Base-by-base conservation (phyloP, 2,888 invertebrate species). In the Stratiomys singularior region DNA sequence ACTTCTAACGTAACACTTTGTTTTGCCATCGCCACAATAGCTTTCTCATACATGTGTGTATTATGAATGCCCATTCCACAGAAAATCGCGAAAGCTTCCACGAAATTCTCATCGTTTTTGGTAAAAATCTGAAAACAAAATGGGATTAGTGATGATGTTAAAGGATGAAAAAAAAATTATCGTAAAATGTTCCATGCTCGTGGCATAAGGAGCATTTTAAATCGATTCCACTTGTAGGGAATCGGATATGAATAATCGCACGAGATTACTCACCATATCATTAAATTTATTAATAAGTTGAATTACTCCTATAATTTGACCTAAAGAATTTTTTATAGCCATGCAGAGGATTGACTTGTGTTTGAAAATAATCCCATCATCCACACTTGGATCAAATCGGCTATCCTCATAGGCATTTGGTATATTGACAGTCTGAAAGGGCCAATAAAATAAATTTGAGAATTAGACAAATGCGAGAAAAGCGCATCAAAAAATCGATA, bases 21-120 rank as follows among this genome's bases (percentile, higher is more conserved):
- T 86, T 97, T 97, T 78, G 97, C 97, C 93, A 97, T 97, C 21
- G 97, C 96, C 79, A 95, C 95, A 86, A 96, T 93, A 56, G 97
- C 97, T 87, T 94, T 96, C 88, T 98, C 97, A 85, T 97, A 98
- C 96, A 97, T 97, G 86, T 96, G 95, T 76, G 97, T 97, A 86
- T 98, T 98, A 88, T 97, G 96, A 80, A 98, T 97, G 76, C 98
- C 98, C 94, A 98, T 96, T 46, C 98, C 98, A 88, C 97, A 97
- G 89, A 98, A 98, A 83, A 98, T 97, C 80, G 97, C 96, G 88
- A 98, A 98, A 1, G 98, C 97, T 88, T 98, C 97, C 81, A 98
- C 96, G 85, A 98, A 95, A 88, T 97, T 97, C 88, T 97, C 97
- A 86, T 98, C 97, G 88, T 97, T 97, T 88, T 95, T 95, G 82